A percentile compares a stretch with the other conserved stretches of the same genome.
Evolutionary conservation across 2,113 vertebrate species (phyloP).

Genomic region (Muntiacus muntjak): DNA sequence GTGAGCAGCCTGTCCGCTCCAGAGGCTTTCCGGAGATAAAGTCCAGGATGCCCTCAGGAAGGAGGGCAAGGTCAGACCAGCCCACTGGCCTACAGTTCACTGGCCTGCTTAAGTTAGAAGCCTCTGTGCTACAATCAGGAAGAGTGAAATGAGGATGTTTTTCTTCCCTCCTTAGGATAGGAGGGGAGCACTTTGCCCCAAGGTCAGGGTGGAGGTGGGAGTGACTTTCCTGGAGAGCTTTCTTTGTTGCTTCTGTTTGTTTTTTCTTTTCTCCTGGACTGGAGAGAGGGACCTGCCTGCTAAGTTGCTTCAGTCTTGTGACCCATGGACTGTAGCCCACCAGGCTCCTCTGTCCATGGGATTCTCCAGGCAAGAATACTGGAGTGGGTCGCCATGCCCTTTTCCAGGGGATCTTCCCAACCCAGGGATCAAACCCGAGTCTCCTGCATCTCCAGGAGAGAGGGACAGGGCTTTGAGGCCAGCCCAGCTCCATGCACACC

Average conservation of each 20-base stretch:
- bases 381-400: not conserved
- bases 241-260: not conserved
- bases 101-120: not conserved
- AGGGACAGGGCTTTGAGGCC: not conserved
- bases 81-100: too few relatives aligned
- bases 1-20: not conserved
- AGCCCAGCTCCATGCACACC: not conserved
- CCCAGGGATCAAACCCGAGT: not conserved
- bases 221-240: not conserved
- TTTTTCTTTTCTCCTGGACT: not conserved
- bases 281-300: not conserved
- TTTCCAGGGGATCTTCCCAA: not conserved
- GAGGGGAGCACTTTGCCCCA: rapidly evolving
- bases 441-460: not conserved
- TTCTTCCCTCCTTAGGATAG: not conserved
- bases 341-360: not conserved
- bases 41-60: not conserved
- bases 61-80: rapidly evolving
- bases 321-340: not conserved
- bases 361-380: not conserved
- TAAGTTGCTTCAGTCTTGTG: not conserved
- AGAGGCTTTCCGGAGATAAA: not conserved
- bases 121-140: rapidly evolving
- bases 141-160: not conserved
- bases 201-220: too few relatives aligned